A percentile compares a stretch with the other conserved stretches of the same genome.
phyloP scores from a whole-genome alignment of 2,888 invertebrate species.

The Metallyticus violacea region DNA sequence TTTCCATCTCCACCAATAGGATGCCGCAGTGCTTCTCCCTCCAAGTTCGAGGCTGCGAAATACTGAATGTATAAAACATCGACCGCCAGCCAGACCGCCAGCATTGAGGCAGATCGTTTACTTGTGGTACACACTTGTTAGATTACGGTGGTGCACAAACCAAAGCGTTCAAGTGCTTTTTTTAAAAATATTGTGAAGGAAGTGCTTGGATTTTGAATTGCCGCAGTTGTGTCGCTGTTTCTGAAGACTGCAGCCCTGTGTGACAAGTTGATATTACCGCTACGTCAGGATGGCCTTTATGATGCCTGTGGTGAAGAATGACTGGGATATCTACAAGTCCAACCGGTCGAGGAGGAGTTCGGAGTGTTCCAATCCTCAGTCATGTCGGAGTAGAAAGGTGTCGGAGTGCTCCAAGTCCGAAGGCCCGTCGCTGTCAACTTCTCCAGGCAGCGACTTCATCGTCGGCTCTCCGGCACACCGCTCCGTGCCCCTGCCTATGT shows the following conservation, averaged over 20 bases:
- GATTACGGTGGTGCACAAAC: not conserved
- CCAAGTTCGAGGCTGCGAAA: not conserved
- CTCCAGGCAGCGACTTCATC: conserved; percentile 59
- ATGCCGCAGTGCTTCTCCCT: not conserved
- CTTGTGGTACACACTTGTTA: not conserved
- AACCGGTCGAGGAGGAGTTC: conserved; percentile 72
- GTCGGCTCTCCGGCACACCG: conserved; percentile 46
- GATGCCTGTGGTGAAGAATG: conserved; percentile 93
- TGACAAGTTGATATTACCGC: not conserved
- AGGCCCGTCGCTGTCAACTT: conserved; percentile 66
- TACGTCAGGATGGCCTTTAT: conserved; percentile 90
- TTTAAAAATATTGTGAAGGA: not conserved
- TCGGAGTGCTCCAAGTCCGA: conserved; percentile 73
- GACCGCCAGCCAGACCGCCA: not conserved
- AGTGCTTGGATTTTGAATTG: not conserved
- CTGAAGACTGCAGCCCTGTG: not conserved
- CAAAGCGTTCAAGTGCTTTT: not conserved
- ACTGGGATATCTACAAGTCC: conserved; percentile 89
- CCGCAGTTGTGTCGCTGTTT: not conserved
- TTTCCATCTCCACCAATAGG: conserved; percentile 18
- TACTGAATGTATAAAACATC: not conserved
- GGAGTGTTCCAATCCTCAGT: conserved; percentile 64
- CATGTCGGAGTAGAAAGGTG: conserved; percentile 64
- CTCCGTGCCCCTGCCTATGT: conserved; percentile 32
- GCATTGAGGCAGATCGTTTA: not conserved